Evolutionary conservation across 2,113 vertebrate species (phyloP), one percentile per base, ranked within the genome.

Genomic region (Rutilus rutilus): DNA sequence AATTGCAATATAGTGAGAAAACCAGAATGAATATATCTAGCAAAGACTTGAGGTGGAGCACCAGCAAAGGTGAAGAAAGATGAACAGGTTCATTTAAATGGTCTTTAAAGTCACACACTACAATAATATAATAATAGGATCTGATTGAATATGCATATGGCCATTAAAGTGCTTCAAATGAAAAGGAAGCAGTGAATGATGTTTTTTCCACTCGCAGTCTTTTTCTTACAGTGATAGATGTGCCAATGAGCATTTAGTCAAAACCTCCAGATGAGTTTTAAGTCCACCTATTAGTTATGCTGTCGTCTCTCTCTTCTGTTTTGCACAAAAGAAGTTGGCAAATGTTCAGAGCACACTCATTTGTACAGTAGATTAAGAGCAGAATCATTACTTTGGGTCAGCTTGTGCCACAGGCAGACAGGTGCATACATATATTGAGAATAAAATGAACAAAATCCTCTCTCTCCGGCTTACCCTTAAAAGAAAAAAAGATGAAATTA

Each of bases 331-430:
- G 59, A 74, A 30, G 59, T 30, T 39, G n/a, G 65, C 33, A 74
- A 7, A 73, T 42, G 85, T 86, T 42, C 52, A 33, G 10, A 27
- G 23, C 1, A 8, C 14, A 21, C 30, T 75, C 76, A 80, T 79
- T 84, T 79, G 76, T 82, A 82, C 71, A 73, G 50, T 39, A 78
- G 62, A 71, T 67, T 36, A 74, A 39, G 23, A 78, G 64, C 71
- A 78, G 78, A 64, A 12, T 74, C 65, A 83, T 75, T 54, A 69
- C 60, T 81, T 52, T 52, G 50, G 30, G 62, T 36, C 75, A 6
- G 36, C 39, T 78, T 86, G 25, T 50, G 57, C 85, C 78, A 57
- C 36, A 33, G 78, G 64, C 88, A 88, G 83, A 79, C 87, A 89
- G 86, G 88, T 90, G 88, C 50, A 54, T 86, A 33, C 21, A 52